Evolutionary conservation across 2,888 invertebrate genomes (phyloP), one percentile per base, ranked within the genome.

Genomic region (Heteropelma amictum): DNA sequence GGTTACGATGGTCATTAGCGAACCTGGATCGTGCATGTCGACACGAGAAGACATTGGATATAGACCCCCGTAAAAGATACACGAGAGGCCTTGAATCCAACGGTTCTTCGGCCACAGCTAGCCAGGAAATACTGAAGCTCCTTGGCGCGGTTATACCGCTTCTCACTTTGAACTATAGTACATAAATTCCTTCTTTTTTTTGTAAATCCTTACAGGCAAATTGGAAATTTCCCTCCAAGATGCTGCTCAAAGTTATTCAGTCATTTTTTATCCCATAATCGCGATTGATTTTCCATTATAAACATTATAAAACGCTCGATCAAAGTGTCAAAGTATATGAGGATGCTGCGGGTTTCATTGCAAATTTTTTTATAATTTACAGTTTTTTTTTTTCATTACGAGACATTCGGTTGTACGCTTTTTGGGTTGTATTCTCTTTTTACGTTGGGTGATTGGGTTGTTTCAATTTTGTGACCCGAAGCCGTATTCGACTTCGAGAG

Each of bases 101-200:
- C 74, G 74, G 74, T 74, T 74, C 74, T 70, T 74, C 49, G 54
- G 65, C 70, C 65, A 70, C 68, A 67, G 69, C 64, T 64, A 69
- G 74, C 28, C 72, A 67, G 72, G 74, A 74, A 74, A 74, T 74
- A 70, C 70, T 61, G 54, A 42, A 65, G 70, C 42, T 65, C 23
- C 12, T 33, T 8, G 10, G 42, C 53, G 23, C 56, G 23, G 49
- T 42, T 54, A 65, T 40, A 33, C 17, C 19, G 60, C 40, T 47
- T 40, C 53, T 17, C 45, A 12, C 65, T 54, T 40, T 45, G 26
- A 42, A 40, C 10, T 30, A n/a, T 12, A 19, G 19, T 14, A 42
- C 17, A 21, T 1, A 42, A 7, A 19, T 19, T n/a, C n/a, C n/a
- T n/a, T n/a, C n/a, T n/a, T n/a, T n/a, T n/a, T 17, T 14, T 40